phyloP scores from a whole-genome alignment of 2,113 vertebrate genomes.

The Platichthys flesus region DNA sequence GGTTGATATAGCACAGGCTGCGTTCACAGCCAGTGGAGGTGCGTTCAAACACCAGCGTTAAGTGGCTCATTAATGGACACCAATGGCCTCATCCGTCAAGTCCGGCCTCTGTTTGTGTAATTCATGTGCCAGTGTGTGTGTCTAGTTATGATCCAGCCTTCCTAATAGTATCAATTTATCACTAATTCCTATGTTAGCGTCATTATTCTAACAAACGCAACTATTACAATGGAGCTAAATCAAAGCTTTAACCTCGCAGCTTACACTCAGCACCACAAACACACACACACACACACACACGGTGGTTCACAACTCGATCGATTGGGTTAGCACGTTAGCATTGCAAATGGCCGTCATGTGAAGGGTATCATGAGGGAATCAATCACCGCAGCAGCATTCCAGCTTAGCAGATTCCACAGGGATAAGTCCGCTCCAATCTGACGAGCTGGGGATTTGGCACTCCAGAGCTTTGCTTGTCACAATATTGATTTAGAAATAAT shows the following conservation, averaged over 20 bases:
- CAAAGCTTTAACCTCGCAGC: conserved; percentile 12
- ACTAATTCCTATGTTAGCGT: conserved; percentile 1
- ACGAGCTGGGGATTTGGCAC: conserved; percentile 71
- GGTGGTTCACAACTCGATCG: conserved; percentile 40
- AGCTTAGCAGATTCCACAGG: conserved; percentile 61
- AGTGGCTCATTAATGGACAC: conserved; percentile 63
- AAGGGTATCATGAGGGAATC: conserved; percentile 74
- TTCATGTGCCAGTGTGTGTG: neutral
- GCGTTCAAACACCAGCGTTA: conserved; percentile 50
- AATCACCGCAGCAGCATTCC: conserved; percentile 60
- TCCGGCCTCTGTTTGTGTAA: conserved; percentile 8
- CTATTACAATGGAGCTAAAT: conserved; percentile 19
- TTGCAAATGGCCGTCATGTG: conserved; percentile 66
- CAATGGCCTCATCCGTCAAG: conserved; percentile 55
- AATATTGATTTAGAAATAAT: conserved; percentile 83
- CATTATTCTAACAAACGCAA: conserved; percentile 13
- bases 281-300: conserved; percentile 3
- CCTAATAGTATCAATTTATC: conserved; percentile 4
- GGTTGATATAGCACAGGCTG: conserved; percentile 31
- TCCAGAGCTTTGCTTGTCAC: conserved; percentile 75
- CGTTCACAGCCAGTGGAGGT: conserved; percentile 23
- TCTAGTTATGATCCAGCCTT: conserved; percentile 13
- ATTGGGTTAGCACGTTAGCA: conserved; percentile 70
- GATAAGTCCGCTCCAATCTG: conserved; percentile 62
- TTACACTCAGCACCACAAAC: neutral